A percentile compares a stretch with the other conserved stretches of the same genome.
Conservation (phyloP, 2,888 invertebrate genomes). For the Hololepta plana region DNA sequence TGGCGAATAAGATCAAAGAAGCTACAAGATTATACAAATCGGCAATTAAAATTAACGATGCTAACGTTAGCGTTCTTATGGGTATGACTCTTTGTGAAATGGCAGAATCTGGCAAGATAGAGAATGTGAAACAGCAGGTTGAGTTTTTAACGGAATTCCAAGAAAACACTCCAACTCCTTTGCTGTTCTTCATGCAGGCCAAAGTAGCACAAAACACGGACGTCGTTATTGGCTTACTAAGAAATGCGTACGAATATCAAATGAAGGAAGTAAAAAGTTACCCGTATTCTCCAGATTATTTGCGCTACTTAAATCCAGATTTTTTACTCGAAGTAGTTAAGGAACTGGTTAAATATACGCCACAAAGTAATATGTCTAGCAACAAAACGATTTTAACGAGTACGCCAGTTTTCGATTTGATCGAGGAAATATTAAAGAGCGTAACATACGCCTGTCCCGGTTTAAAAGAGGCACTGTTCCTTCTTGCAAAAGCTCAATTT, state of each 20-base stretch:
- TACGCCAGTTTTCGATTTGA: no score
- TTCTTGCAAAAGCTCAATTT: slow-evolving; percentile 65
- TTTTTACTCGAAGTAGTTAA: slow-evolving; percentile 63
- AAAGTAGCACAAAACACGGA: slow-evolving; percentile 37
- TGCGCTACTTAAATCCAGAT: slow-evolving; percentile 65
- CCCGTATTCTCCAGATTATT: slow-evolving; percentile 58
- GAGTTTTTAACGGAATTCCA: slow-evolving; percentile 71
- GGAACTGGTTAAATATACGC: no score
- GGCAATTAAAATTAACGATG: slow-evolving; percentile 70
- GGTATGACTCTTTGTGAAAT: slow-evolving; percentile 74
- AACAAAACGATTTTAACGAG: no score
- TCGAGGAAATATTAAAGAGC: slow-evolving; percentile 47
- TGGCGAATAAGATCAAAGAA: slow-evolving; percentile 58
- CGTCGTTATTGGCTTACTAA: slow-evolving; percentile 38
- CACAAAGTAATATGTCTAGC: no score
- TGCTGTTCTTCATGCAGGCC: slow-evolving; percentile 49
- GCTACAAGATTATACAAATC: slow-evolving; percentile 62
- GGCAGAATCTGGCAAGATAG: slow-evolving; percentile 47
- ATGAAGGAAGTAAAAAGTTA: slow-evolving; percentile 31
- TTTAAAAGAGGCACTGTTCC: slow-evolving; percentile 43
- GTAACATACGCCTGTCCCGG: slow-evolving; percentile 71
- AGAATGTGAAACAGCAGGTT: slow-evolving; percentile 68
- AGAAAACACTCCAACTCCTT: slow-evolving; percentile 46
- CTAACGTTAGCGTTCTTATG: slow-evolving; percentile 59
- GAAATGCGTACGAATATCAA: slow-evolving; percentile 41